phyloP scores from a whole-genome alignment of 2,888 invertebrate species.

The Argyra leucocephala region DNA sequence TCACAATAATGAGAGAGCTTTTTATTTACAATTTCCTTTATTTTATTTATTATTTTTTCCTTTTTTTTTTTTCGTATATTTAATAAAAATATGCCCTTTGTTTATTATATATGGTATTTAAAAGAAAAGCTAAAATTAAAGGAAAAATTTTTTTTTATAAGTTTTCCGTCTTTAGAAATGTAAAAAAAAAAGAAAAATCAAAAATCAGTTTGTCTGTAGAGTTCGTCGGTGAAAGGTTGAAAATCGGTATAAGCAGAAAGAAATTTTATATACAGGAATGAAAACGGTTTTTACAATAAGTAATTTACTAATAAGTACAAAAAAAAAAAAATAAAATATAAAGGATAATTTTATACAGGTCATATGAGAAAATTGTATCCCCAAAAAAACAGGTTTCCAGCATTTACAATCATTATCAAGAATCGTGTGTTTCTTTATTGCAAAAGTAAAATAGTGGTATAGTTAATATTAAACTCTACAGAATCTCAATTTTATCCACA shows the following conservation, averaged over 20 bases:
- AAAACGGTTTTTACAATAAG: not conserved
- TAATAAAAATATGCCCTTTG: no score
- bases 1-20: no score
- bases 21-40: no score
- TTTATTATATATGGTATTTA: no score
- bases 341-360: not conserved
- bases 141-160: not conserved
- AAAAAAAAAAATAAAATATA: not conserved
- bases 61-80: no score
- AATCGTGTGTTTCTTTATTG: no score
- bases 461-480: no score
- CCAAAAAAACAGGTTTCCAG: not conserved
- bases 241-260: not conserved
- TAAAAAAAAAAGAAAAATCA: no score
- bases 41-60: no score
- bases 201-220: not conserved
- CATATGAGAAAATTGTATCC: not conserved
- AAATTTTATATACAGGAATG: not conserved
- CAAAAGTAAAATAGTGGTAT: no score
- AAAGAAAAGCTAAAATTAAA: no score
- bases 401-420: slow-evolving; percentile 7
- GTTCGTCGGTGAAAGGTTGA: not conserved
- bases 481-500: no score
- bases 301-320: not conserved
- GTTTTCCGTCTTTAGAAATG: not conserved